phyloP scores from a whole-genome alignment of 2,113 vertebrate species.

The Opisthocomus hoazin region DNA sequence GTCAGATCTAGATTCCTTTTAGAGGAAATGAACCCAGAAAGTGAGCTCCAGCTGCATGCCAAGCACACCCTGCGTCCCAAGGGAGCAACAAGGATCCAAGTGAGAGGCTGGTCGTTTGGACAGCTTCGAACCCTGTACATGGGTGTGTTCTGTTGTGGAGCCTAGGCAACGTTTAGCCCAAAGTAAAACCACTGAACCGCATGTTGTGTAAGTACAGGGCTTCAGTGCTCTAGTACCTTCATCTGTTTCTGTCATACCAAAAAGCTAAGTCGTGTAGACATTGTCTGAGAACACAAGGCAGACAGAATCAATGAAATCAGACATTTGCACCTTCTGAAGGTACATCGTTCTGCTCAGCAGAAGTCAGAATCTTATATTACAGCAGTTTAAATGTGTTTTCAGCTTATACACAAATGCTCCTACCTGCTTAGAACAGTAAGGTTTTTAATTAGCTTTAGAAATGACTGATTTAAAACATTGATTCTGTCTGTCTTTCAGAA shows the following conservation, averaged over 20 bases:
- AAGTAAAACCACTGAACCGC: not conserved
- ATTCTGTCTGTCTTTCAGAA: not conserved
- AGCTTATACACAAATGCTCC: not conserved
- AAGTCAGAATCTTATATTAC: not conserved
- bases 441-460: not conserved
- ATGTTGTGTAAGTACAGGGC: not conserved
- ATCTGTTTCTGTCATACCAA: not conserved
- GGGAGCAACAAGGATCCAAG: not conserved
- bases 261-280: not conserved
- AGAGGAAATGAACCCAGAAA: not conserved
- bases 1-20: not conserved
- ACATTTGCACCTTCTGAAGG: not conserved
- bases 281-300: not conserved
- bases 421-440: not conserved
- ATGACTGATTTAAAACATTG: not conserved
- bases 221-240: not conserved
- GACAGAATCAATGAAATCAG: not conserved
- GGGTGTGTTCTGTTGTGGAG: not conserved
- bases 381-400: not conserved
- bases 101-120: not conserved
- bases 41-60: not conserved
- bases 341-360: not conserved
- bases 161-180: not conserved
- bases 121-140: not conserved
- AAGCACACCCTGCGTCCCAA: not conserved